These are phyloP conservation scores for Bombus sylvicola DNA, from an alignment of 1,140 invertebrate species.

Conservation along the genomic window DNA sequence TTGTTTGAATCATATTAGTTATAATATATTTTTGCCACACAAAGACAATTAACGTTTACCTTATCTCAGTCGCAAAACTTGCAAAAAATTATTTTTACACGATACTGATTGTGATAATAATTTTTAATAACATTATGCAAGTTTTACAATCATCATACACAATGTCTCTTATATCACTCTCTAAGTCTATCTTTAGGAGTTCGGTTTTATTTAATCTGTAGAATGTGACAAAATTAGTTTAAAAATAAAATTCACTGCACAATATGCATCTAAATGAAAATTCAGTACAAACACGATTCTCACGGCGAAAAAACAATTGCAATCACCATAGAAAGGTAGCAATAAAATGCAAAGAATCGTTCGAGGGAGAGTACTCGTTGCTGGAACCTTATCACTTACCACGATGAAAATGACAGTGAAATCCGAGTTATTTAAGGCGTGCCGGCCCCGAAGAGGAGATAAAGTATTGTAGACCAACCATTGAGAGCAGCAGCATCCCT, in stretches of 20 bases:
- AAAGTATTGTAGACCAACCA: constrained; percentile 64
- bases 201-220: background rate
- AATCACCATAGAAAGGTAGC: too few species aligned
- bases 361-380: background rate
- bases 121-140: background rate
- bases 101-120: background rate
- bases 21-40: too few species aligned
- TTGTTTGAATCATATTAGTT: too few species aligned
- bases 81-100: background rate
- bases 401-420: constrained; percentile 56
- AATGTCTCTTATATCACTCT: too few species aligned
- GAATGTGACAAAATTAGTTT: background rate
- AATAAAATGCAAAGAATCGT: background rate
- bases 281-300: background rate
- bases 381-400: background rate
- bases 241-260: background rate
- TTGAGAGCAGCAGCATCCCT: constrained; percentile 69
- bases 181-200: background rate
- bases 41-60: too few species aligned
- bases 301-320: too few species aligned
- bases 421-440: constrained; percentile 66
- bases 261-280: background rate
- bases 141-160: background rate
- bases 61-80: too few species aligned
- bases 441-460: constrained; percentile 58